Conservation (phyloP, 30 jellyfish, hydroid and myxozoan genomes). For the Catostylus mosaicus region DNA sequence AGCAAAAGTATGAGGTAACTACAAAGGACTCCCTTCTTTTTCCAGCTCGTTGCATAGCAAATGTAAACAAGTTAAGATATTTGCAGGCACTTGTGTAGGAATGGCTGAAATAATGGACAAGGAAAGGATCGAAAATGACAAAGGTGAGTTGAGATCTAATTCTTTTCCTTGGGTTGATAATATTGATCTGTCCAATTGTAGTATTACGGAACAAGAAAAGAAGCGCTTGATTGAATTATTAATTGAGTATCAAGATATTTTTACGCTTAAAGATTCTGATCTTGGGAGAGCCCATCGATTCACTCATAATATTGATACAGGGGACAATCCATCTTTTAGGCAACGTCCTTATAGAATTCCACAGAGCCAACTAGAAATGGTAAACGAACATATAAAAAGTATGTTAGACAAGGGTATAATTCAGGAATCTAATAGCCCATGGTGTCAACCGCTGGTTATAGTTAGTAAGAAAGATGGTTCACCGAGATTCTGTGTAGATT, state of each 20-base stretch:
- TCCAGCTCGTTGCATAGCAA: constrained; percentile 33
- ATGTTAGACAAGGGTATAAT: constrained; percentile 42
- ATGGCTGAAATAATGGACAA: constrained; percentile 39
- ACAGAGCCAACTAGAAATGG: constrained; percentile 32
- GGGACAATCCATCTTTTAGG: constrained; percentile 24
- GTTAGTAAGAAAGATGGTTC: constrained; percentile 42
- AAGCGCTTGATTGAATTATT: not conserved
- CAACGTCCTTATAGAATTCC: constrained; percentile 50
- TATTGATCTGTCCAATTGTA: constrained; percentile 9
- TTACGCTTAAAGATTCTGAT: not conserved
- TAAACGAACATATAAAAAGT: constrained; percentile 27
- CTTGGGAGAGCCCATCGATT: constrained; percentile 32
- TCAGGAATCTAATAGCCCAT: constrained; percentile 24
- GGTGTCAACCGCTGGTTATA: constrained; percentile 43
- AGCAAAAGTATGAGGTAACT: constrained; percentile 49
- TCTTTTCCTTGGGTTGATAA: constrained; percentile 28
- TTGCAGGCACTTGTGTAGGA: constrained; percentile 56
- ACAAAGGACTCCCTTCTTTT: constrained; percentile 6
- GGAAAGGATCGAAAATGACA: not conserved
- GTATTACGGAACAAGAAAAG: constrained; percentile 1
- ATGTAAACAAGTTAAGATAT: constrained; percentile 13
- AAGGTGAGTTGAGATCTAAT: constrained; percentile 6
- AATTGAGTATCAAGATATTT: constrained; percentile 8
- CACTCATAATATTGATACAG: constrained; percentile 40
- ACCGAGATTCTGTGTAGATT: constrained; percentile 42